phyloP scores from a whole-genome alignment of 2,113 vertebrate genomes.

The Okapia johnstoni region DNA sequence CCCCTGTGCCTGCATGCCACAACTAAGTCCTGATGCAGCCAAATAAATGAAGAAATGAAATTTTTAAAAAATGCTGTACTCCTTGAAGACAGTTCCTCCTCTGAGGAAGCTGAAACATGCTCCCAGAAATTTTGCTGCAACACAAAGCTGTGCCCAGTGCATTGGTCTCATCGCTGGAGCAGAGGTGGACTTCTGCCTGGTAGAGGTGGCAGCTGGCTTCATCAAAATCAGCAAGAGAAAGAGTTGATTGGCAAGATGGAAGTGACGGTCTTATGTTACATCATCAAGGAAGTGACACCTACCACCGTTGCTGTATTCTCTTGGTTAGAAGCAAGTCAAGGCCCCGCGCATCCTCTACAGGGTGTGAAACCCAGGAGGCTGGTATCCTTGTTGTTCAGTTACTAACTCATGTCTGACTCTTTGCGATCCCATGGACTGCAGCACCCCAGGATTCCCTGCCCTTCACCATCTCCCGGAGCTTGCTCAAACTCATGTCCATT shows the following conservation, averaged over 20 bases:
- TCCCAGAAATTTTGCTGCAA: background rate
- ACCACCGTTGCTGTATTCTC: background rate
- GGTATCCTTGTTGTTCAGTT: background rate
- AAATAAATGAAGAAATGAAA: background rate
- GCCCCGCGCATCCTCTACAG: background rate
- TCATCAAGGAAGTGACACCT: background rate
- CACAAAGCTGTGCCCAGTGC: rapidly evolving
- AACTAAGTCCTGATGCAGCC: background rate
- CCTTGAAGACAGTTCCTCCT: background rate
- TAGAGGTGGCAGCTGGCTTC: background rate
- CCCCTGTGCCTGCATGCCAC: background rate
- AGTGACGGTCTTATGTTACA: background rate
- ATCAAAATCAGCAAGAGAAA: background rate
- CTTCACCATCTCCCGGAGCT: background rate
- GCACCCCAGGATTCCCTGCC: background rate
- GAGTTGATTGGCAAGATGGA: background rate
- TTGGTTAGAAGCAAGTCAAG: background rate
- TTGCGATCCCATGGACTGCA: background rate
- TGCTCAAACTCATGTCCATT: background rate
- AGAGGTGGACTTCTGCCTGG: background rate
- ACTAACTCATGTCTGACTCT: background rate
- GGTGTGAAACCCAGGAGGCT: background rate
- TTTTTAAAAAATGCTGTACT: background rate
- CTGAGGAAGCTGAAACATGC: rapidly evolving
- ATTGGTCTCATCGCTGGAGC: rapidly evolving